Conservation (phyloP, 2,888 invertebrate species). For the Pediacus dermestoides region DNA sequence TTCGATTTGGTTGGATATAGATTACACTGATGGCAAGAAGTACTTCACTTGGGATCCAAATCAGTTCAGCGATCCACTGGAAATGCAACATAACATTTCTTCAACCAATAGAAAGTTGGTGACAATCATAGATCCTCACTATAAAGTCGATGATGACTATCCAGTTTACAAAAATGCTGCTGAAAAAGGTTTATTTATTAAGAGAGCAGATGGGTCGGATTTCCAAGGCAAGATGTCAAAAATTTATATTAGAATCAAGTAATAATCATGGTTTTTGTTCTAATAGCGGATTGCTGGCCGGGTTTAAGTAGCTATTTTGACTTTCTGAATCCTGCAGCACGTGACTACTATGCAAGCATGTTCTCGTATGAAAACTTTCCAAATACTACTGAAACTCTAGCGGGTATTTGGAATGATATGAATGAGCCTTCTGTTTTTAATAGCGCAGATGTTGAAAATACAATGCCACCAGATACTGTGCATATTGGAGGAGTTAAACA, state of each 20-base stretch:
- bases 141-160: conserved; percentile 86
- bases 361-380: conserved; percentile 60
- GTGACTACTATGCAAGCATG: conserved; percentile 45
- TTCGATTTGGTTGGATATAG: conserved; percentile 96
- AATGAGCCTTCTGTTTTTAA: conserved; percentile 98
- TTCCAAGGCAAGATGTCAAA: conserved; percentile 24
- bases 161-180: conserved; percentile 82
- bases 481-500: conserved; percentile 77
- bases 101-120: conserved; percentile 85
- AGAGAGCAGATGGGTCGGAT: conserved; percentile 19
- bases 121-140: conserved; percentile 93
- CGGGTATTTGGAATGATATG: conserved; percentile 96
- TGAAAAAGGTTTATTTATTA: conserved; percentile 19
- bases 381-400: conserved; percentile 66
- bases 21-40: conserved; percentile 93
- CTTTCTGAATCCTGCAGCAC: conserved; percentile 25
- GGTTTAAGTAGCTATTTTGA: conserved; percentile 63
- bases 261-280: too few species aligned
- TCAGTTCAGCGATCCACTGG: conserved; percentile 70
- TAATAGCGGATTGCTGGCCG: conserved; percentile 95
- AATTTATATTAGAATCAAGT: too few species aligned
- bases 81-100: conserved; percentile 84
- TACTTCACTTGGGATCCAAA: conserved; percentile 90
- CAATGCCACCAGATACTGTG: conserved; percentile 67
- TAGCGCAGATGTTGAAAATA: conserved; percentile 58